A percentile compares a stretch with the other conserved stretches of the same genome.
phyloP scores from a whole-genome alignment of 2,113 vertebrate genomes.

The Fukomys damarensis region DNA sequence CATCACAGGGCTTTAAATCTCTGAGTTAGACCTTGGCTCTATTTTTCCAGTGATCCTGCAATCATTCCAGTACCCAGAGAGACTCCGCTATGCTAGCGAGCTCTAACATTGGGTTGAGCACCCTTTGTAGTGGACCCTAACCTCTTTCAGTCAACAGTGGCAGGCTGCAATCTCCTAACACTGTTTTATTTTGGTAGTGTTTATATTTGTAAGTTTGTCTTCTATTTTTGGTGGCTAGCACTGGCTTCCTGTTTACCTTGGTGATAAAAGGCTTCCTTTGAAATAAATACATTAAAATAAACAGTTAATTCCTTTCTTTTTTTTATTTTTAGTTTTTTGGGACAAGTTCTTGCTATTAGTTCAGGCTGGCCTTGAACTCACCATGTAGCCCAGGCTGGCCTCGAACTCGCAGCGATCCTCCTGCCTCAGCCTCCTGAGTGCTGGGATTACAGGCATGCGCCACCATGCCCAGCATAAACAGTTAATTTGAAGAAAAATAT shows the following conservation, averaged over 20 bases:
- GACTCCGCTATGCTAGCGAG: not conserved
- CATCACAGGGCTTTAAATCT: not conserved
- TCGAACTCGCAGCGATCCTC: no score
- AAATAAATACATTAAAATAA: slow-evolving; percentile 59
- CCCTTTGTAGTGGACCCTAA: not conserved
- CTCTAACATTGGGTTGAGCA: no score
- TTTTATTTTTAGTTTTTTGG: no score
- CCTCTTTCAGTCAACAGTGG: not conserved
- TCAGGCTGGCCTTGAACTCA: no score
- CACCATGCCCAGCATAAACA: no score
- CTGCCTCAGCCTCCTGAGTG: no score
- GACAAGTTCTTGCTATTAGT: no score
- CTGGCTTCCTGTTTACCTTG: slow-evolving; percentile 57
- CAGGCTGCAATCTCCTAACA: not conserved
- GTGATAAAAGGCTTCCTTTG: slow-evolving; percentile 41
- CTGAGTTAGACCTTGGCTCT: not conserved
- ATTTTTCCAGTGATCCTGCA: not conserved
- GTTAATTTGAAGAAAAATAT: not conserved
- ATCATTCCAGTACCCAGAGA: not conserved
- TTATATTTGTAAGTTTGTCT: slow-evolving; percentile 53
- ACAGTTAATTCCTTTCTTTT: not conserved
- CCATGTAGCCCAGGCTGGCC: no score
- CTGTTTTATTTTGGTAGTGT: slow-evolving; percentile 23
- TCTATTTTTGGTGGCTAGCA: slow-evolving; percentile 45
- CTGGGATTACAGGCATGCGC: no score